These are phyloP conservation scores for Semaprochilodus insignis DNA, from an alignment of 2,797 vertebrate genomes.

Conservation along the genomic window DNA sequence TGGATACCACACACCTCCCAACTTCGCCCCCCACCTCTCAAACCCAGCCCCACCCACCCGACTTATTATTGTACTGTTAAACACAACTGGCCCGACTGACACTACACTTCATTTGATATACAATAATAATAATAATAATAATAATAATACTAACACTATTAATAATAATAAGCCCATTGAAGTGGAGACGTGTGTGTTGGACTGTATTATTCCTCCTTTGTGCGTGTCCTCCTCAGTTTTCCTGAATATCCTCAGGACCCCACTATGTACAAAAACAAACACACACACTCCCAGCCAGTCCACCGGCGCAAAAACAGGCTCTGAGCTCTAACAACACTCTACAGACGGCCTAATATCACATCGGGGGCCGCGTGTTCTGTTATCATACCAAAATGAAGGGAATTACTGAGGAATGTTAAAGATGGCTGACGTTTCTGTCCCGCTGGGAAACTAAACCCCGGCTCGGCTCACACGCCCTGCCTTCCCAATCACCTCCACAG, in stretches of 20 bases:
- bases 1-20: slow-evolving; percentile 10
- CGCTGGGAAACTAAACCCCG: not conserved
- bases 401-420: not conserved
- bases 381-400: not conserved
- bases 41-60: too few relatives aligned
- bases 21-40: not conserved
- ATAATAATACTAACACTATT: too few relatives aligned
- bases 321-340: not conserved
- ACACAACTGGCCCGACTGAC: not conserved
- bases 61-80: slow-evolving; percentile 46
- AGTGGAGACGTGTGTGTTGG: too few relatives aligned
- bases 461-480: not conserved
- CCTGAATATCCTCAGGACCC: not conserved
- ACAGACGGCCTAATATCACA: not conserved
- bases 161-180: too few relatives aligned
- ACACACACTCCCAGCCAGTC: not conserved
- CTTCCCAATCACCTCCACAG: too few relatives aligned
- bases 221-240: too few relatives aligned
- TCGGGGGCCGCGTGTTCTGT: not conserved
- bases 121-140: too few relatives aligned
- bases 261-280: not conserved
- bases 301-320: not conserved
- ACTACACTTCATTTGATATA: too few relatives aligned
- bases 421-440: not conserved
- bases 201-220: too few relatives aligned